These are phyloP conservation scores for Mus spicilegus DNA, from an alignment of 2,113 vertebrate species.

Conservation along the genomic window DNA sequence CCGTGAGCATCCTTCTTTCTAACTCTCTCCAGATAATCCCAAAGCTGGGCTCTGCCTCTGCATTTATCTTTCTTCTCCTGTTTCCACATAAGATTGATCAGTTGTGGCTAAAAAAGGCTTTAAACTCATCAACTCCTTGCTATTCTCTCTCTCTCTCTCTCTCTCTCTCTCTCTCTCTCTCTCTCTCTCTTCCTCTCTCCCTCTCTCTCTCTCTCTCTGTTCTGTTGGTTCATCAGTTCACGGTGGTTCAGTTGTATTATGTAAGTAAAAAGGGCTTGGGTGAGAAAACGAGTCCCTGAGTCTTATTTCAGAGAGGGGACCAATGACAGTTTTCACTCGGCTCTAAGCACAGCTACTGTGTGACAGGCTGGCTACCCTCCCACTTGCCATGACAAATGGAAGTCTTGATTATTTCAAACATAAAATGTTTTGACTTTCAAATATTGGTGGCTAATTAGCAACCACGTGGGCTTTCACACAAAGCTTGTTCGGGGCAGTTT, in stretches of 20 bases:
- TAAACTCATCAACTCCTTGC: background rate
- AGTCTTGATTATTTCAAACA: background rate
- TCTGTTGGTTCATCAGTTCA: background rate
- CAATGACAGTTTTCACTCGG: no score
- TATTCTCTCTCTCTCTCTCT: background rate
- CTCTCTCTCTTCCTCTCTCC: background rate
- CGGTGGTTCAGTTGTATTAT: background rate
- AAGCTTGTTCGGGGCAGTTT: background rate
- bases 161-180: background rate
- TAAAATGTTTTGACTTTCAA: conserved; percentile 20
- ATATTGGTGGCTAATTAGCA: conserved; percentile 3
- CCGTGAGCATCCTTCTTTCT: background rate
- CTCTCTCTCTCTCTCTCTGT: no score
- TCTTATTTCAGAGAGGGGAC: background rate
- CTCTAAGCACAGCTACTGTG: background rate
- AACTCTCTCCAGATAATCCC: background rate
- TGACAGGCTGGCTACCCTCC: background rate
- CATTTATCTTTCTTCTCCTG: background rate
- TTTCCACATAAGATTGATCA: background rate
- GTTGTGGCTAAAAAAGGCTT: background rate
- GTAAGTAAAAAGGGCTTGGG: background rate
- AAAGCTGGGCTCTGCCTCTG: background rate
- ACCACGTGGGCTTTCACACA: conserved; percentile 7
- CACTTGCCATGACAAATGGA: background rate
- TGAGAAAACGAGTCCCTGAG: background rate